These are phyloP conservation scores for Aphis gossypii DNA, from an alignment of 1,140 invertebrate species.

Conservation along the genomic window DNA sequence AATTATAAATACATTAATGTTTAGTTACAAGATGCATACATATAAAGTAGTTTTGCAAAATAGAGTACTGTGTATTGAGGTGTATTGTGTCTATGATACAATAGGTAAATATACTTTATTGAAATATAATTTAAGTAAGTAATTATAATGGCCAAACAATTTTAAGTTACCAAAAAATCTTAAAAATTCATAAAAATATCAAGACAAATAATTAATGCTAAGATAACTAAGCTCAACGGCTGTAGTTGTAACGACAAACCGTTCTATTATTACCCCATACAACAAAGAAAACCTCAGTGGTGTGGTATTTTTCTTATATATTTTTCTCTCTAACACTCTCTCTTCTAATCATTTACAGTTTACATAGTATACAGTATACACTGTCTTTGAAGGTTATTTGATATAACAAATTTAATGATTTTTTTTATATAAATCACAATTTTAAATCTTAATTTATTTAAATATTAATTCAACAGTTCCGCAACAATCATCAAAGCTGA, in stretches of 20 bases:
- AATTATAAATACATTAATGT: background rate
- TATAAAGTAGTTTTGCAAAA: no score
- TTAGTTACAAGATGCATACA: background rate
- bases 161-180: no score
- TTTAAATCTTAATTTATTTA: background rate
- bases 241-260: background rate
- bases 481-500: background rate
- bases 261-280: background rate
- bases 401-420: background rate
- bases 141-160: no score
- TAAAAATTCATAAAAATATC: no score
- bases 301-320: background rate
- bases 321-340: background rate
- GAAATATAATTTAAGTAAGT: no score
- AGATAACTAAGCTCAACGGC: background rate
- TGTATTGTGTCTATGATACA: no score
- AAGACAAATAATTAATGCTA: no score
- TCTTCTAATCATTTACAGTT: no score
- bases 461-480: background rate
- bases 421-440: background rate
- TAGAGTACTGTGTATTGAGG: no score
- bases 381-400: no score
- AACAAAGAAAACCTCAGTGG: background rate
- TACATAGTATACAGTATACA: no score
- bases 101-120: no score